Base-by-base conservation (phyloP, 2,888 invertebrate genomes). In the Brenthis hecate region DNA sequence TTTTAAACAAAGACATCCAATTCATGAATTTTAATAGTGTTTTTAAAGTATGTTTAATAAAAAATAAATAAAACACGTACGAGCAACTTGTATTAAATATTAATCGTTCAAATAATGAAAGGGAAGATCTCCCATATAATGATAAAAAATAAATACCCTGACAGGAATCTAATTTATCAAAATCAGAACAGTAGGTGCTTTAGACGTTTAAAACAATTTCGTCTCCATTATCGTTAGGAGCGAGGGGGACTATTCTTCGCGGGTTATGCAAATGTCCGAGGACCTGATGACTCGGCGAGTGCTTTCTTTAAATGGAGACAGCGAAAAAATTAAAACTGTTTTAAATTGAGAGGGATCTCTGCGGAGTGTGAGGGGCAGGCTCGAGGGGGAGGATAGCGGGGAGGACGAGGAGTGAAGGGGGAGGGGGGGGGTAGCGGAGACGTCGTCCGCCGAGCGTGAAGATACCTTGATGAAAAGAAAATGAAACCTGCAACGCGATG, bases 401-500 rank as follows among this genome's bases (percentile, higher is more conserved):
- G 23, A 47, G 47, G 57, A 61, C 51, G 36, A 54, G 64, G 36
- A 60, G 50, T 56, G 66, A 68, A 57, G 68, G 43, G 66, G 62
- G 43, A 65, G 62, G 51, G 70, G 56, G 61, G 66, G 70, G 68
- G 65, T 65, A 72, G 69, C 72, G 72, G 76, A 74, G 75, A 81
- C 81, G 84, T 78, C 80, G 81, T 80, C 82, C 78, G 80, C 80
- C 74, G 81, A 85, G 86, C 87, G 84, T 84, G 82, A 86, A 87
- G 81, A 83, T 82, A 81, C 84, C 85, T 83, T 85, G 85, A 88
- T 88, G 87, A 88, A 88, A 87, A 87, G 87, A 88, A 87, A 87
- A 88, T 87, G 86, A 87, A 84, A 83, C 84, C 76, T 73, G 75
- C 76, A 75, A 70, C 74, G 72, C 65, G 70, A 70, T 74, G 73